Evolutionary conservation across 2,888 invertebrate genomes (phyloP).

Genomic region (Adineta ricciae): DNA sequence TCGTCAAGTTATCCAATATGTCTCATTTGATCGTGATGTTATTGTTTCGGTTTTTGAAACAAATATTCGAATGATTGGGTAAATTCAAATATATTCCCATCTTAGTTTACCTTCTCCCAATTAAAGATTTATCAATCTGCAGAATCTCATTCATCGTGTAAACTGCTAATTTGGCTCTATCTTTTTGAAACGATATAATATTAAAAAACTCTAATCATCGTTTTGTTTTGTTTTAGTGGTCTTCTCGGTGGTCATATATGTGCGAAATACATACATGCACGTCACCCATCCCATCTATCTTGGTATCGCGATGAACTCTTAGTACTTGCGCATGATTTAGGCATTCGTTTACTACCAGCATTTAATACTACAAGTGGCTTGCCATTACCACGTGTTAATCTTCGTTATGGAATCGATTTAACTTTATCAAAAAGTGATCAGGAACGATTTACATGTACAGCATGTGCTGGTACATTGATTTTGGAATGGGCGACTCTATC

Average conservation of each 20-base stretch:
- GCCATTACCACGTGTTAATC: conserved; percentile 75
- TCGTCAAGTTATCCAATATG: conserved; percentile 70
- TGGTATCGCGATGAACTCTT: conserved; percentile 69
- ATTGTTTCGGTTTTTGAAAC: conserved; percentile 95
- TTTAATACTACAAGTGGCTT: conserved; percentile 95
- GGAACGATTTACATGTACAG: conserved; percentile 79
- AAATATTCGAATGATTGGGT: conserved; percentile 69
- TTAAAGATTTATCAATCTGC: too few relatives aligned
- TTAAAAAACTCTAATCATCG: too few relatives aligned
- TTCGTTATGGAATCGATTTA: conserved; percentile 30
- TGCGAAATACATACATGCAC: conserved; percentile 68
- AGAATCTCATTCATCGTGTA: too few relatives aligned
- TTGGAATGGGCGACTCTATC: conserved; percentile 92
- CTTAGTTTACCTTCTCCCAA: too few relatives aligned
- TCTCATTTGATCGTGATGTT: conserved; percentile 82
- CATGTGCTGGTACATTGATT: conserved; percentile 94
- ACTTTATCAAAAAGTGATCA: conserved; percentile 39
- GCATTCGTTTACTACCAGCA: conserved; percentile 81
- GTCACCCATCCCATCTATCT: conserved; percentile 50
- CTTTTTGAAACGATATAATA: too few relatives aligned
- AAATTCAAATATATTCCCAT: background rate
- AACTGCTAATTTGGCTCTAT: too few relatives aligned
- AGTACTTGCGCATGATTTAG: conserved; percentile 70
- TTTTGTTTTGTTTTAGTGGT: conserved; percentile 62
- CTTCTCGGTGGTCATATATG: conserved; percentile 81